Evolutionary conservation across 2,113 vertebrate species (phyloP), one percentile per base, ranked within the genome.

Genomic region (Laticauda laticaudata): DNA sequence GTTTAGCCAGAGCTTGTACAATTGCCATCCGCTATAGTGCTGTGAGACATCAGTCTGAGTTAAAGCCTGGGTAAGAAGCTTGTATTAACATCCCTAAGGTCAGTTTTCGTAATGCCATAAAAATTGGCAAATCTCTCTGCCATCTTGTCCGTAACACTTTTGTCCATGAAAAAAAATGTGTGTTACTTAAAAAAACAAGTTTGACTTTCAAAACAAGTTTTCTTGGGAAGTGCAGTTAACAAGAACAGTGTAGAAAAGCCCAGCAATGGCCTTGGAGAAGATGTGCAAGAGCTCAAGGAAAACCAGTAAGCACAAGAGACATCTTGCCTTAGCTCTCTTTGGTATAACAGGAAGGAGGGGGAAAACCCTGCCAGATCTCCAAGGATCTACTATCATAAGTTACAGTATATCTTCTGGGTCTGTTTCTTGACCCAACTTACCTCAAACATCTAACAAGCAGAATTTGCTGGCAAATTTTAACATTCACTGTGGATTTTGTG

Each of bases 1-100:
- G 95, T 4, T 97, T 99, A 14, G 97, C 99, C 15, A 98, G 99
- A 53, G 97, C 99, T 0, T 99, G 98, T 95, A 99, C 98, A 94
- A 99, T 99, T 3, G 98, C 99, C 94, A 98, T 99, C 95, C 99
- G 99, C 57, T 99, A 99, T 95, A 99, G 99, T 0, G 95, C 98
- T 0, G 98, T 99, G 91, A 98, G 99, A 18, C 99, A 98, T 96
- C 99, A 99, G 97, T 99, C 99, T 7, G 99, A 99, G 96, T 97
- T 99, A 93, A 98, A 98, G n/a, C 95, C 98, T 0, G 98, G 99
- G 99, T 99, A 59, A 97, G 98, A 86, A 8, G 29, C 34, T 12
- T 20, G n/a, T 54, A 15, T 12, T 54, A 87, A 29, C 6, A 29
- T 53, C 23, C 23, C 48, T 29, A 87, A 51, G 24, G 23, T 7